phyloP scores from a whole-genome alignment of 1,140 invertebrate species.

The Lamellibrachia luymesi region DNA sequence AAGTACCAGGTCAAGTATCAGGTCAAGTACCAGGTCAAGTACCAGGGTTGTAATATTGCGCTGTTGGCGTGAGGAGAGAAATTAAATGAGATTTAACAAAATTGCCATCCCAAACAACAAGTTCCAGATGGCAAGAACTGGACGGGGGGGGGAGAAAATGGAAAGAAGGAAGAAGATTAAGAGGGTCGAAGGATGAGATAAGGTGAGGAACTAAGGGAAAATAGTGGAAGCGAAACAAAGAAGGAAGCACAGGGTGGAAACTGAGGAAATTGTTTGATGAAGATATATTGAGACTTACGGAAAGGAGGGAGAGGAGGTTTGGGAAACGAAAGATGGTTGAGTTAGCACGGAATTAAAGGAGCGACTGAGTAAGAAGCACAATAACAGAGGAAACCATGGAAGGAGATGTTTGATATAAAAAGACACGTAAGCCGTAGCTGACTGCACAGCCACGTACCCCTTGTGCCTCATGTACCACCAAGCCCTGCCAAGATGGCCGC shows the following conservation, averaged over 20 bases:
- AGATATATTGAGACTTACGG: too few relatives aligned
- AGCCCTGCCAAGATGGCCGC: conserved; percentile 84
- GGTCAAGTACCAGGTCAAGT: too few relatives aligned
- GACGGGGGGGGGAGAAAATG: neutral
- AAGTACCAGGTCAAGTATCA: neutral
- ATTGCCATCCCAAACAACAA: too few relatives aligned
- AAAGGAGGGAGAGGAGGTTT: neutral
- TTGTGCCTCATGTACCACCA: conserved; percentile 83
- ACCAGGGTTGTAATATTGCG: neutral
- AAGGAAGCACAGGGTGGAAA: neutral
- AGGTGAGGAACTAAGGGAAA: neutral
- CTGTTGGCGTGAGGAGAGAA: too few relatives aligned
- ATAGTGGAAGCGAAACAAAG: neutral
- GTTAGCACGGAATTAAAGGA: neutral
- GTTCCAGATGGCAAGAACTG: neutral
- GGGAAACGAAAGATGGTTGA: neutral
- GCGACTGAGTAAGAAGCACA: neutral
- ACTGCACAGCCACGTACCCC: neutral
- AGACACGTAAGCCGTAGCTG: neutral
- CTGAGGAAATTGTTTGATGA: too few relatives aligned
- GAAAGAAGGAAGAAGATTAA: neutral
- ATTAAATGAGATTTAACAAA: too few relatives aligned
- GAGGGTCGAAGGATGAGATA: neutral
- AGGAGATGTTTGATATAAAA: neutral
- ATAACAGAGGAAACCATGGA: neutral